Evolutionary conservation across 2,888 invertebrate genomes (phyloP), one percentile per base, ranked within the genome.

Genomic region (Parnassius orleans): DNA sequence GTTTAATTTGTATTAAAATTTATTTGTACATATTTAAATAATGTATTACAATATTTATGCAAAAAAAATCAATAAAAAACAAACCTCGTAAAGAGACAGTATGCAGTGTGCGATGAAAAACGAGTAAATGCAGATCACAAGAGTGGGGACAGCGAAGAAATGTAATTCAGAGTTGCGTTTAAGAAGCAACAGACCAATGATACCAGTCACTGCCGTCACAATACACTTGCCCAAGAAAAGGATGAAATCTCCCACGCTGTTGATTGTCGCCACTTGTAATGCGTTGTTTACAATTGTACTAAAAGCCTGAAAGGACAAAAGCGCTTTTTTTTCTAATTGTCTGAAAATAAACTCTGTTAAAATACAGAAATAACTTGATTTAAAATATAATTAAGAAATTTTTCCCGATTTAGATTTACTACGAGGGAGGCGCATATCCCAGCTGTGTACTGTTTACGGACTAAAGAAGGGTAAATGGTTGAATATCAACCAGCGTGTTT

Each of bases 31-130:
- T n/a, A n/a, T 33, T 33, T 33, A 33, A 33, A 33, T 24, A 33
- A 33, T 33, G 33, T 33, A 24, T 7, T 24, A 24, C 5, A 5
- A 33, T 33, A 7, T 7, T 33, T 33, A 33, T 7, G 3, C 1
- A 33, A 33, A 33, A 33, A 7, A 33, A 33, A 7, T 33, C 33
- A 33, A 33, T 33, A 7, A 33, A 33, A 33, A 44, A 44, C 89
- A 82, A 83, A 98, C 98, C 95, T 98, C 98, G 78, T 98, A 98
- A 3, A 98, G 93, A 9, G 98, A 98, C 60, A 98, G 93, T 66
- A 98, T 96, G 82, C 97, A 97, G 79, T 98, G 98, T 9, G 98
- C 96, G 68, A 98, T 96, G 78, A 98, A 97, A 85, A 97, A 98
- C 1, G 98, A 94, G 83, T 96, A 98, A 54, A 98, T 86, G 74